phyloP scores from a whole-genome alignment of 2,888 invertebrate genomes.

The Leptopterna dolabrata region DNA sequence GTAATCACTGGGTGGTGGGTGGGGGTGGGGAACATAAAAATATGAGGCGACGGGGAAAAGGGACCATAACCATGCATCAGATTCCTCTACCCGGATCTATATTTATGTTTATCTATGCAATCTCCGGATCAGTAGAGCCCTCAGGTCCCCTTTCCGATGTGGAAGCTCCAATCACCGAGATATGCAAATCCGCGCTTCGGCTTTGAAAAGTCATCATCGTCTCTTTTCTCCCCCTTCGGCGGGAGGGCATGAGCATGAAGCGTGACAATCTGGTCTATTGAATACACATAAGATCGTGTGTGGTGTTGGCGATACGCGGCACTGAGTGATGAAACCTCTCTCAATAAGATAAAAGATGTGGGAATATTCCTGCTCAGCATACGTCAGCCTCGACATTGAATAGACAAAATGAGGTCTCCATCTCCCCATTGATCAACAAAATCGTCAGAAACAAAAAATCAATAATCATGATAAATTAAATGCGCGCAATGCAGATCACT shows the following conservation, averaged over 20 bases:
- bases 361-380: no score
- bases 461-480: no score
- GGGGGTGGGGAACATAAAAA: slow-evolving; percentile 13
- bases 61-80: slow-evolving; percentile 45
- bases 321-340: no score
- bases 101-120: slow-evolving; percentile 48
- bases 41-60: slow-evolving; percentile 39
- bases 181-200: slow-evolving; percentile 32
- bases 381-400: no score
- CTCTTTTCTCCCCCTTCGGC: neutral
- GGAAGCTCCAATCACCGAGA: slow-evolving; percentile 35
- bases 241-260: neutral
- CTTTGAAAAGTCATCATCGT: slow-evolving; percentile 10
- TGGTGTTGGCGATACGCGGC: neutral
- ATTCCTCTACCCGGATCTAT: slow-evolving; percentile 20
- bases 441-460: no score
- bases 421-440: no score
- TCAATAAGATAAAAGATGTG: no score
- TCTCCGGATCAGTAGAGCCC: slow-evolving; percentile 24
- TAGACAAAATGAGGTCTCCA: no score
- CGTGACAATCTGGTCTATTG: neutral
- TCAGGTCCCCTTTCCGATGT: neutral
- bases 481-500: no score
- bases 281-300: neutral
- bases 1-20: neutral